Percentiles rank a stretch among this genome's conserved stretches.
Evolutionary conservation across 1,140 invertebrate species (phyloP).

Genomic region (Drosophila prosaltans): DNA sequence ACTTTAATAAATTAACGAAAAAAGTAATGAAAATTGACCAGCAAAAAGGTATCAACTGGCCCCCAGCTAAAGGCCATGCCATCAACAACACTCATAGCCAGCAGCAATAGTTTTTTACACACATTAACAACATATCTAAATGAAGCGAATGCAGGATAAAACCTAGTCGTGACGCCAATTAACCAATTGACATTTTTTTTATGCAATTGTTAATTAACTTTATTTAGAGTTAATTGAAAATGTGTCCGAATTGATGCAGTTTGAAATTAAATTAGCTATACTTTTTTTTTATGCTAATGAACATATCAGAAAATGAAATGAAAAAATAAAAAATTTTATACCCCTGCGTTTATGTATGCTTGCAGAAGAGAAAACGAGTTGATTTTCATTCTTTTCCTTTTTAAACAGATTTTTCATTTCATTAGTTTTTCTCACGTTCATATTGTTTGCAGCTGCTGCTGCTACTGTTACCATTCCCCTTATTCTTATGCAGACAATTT

Average conservation of each 20-base stretch:
- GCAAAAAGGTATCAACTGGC: too few species aligned
- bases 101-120: too few species aligned
- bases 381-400: neutral
- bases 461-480: neutral
- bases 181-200: neutral
- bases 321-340: neutral
- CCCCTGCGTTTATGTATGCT: neutral
- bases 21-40: too few species aligned
- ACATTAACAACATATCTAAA: too few species aligned
- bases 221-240: slow-evolving; percentile 67
- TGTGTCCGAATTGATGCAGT: slow-evolving; percentile 12
- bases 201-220: slow-evolving; percentile 76
- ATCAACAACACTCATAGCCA: too few species aligned
- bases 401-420: slow-evolving; percentile 44
- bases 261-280: slow-evolving; percentile 37
- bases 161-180: slow-evolving; percentile 7
- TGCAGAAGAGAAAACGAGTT: neutral
- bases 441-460: slow-evolving; percentile 40
- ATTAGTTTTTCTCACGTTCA: slow-evolving; percentile 34
- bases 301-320: slow-evolving; percentile 10
- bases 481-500: slow-evolving; percentile 28
- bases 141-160: too few species aligned
- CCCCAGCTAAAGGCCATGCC: too few species aligned
- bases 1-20: too few species aligned
- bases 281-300: slow-evolving; percentile 8